These are phyloP conservation scores for Acholoe squamosa DNA, from an alignment of 2,888 invertebrate genomes.

Conservation along the genomic window DNA sequence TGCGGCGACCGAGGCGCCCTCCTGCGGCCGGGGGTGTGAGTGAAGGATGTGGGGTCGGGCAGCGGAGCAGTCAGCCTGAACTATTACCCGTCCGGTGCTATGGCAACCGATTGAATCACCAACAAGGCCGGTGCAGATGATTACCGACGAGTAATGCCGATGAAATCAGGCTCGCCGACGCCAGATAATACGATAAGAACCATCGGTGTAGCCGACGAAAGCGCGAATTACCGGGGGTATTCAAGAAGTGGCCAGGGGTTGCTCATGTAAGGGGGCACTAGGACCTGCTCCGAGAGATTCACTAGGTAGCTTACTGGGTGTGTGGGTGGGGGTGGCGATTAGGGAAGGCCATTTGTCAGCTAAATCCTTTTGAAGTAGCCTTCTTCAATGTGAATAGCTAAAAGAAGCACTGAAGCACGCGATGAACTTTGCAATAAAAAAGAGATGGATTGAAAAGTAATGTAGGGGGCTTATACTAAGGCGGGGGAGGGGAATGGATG, in stretches of 20 bases:
- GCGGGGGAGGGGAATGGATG: no score
- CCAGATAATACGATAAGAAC: slow-evolving; percentile 23
- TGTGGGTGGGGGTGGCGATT: not conserved
- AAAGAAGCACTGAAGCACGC: not conserved
- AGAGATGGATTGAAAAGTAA: slow-evolving; percentile 12
- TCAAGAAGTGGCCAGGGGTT: not conserved
- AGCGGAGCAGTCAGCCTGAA: not conserved
- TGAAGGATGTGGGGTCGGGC: not conserved
- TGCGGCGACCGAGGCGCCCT: not conserved
- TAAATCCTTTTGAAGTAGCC: not conserved
- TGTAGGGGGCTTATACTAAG: not conserved
- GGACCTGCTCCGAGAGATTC: not conserved
- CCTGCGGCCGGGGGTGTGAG: not conserved
- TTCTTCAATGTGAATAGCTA: not conserved
- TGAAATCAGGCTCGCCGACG: not conserved
- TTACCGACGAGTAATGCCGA: slow-evolving; percentile 19
- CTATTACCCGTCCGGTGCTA: slow-evolving; percentile 14
- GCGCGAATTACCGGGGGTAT: not conserved
- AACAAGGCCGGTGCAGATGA: slow-evolving; percentile 11
- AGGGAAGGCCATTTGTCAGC: slow-evolving; percentile 20
- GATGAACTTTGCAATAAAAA: slow-evolving; percentile 1
- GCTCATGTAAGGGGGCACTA: not conserved
- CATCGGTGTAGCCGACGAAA: not conserved
- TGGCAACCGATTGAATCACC: slow-evolving; percentile 44
- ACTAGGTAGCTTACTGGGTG: no score